A percentile compares a stretch with the other conserved stretches of the same genome.
Conservation (phyloP, 2,797 vertebrate species). For the Chromis chromis region DNA sequence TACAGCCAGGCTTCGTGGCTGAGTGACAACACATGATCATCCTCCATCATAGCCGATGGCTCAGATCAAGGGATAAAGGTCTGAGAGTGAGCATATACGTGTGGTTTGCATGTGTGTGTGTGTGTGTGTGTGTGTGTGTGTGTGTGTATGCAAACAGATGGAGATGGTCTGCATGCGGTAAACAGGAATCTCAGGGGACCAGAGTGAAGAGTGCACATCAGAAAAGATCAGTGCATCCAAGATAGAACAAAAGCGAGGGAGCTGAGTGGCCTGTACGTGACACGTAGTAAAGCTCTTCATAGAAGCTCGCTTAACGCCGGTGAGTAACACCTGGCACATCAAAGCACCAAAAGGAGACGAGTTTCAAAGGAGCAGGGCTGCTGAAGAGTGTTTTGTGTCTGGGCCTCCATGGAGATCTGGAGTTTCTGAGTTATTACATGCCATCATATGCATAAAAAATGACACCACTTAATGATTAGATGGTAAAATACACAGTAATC, state of each 20-base stretch:
- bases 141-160: slow-evolving; percentile 60
- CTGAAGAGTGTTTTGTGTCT: slow-evolving; percentile 22
- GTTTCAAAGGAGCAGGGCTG: slow-evolving; percentile 52
- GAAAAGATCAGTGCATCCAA: slow-evolving; percentile 51
- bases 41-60: slow-evolving; percentile 50
- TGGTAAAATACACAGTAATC: not conserved
- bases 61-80: slow-evolving; percentile 49
- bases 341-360: slow-evolving; percentile 49
- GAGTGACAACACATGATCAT: slow-evolving; percentile 27
- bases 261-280: slow-evolving; percentile 58
- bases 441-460: slow-evolving; percentile 11
- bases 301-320: slow-evolving; percentile 26
- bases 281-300: slow-evolving; percentile 53
- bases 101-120: slow-evolving; percentile 21
- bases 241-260: slow-evolving; percentile 57
- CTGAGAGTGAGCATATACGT: slow-evolving; percentile 1
- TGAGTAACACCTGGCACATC: slow-evolving; percentile 70
- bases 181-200: slow-evolving; percentile 47
- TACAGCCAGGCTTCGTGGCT: not conserved
- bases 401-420: slow-evolving; percentile 26
- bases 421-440: slow-evolving; percentile 38
- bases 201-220: slow-evolving; percentile 61
- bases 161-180: slow-evolving; percentile 36
- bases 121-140: slow-evolving; percentile 2
- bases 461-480: not conserved